Conservation (phyloP, 2,113 vertebrate genomes). For the Morone saxatilis region DNA sequence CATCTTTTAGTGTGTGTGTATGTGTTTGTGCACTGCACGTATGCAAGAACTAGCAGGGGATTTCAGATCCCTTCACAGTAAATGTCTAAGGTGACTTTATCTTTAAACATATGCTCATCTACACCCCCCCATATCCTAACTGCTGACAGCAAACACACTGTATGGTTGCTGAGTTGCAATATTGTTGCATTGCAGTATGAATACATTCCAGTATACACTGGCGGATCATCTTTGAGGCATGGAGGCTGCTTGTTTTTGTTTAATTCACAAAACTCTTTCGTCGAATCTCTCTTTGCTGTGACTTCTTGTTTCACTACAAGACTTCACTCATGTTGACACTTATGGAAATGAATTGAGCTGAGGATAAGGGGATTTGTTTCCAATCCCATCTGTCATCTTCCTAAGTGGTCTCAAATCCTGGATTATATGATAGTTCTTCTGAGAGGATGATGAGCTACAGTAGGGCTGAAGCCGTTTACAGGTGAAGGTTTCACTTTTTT, state of each 20-base stretch:
- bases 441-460: conserved; percentile 60
- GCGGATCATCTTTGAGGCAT: neutral
- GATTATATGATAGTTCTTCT: conserved; percentile 62
- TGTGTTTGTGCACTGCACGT: neutral
- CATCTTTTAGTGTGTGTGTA: neutral
- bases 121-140: conserved; percentile 21
- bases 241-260: neutral
- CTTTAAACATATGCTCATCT: conserved; percentile 29
- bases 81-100: conserved; percentile 55
- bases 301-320: conserved; percentile 28
- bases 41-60: conserved; percentile 16
- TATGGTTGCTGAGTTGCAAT: conserved; percentile 26
- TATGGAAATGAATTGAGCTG: conserved; percentile 78
- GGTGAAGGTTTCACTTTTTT: conserved; percentile 45
- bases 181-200: conserved; percentile 12
- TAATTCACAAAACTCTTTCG: conserved; percentile 38
- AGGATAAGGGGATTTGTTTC: conserved; percentile 78
- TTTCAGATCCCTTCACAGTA: conserved; percentile 43
- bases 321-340: conserved; percentile 67
- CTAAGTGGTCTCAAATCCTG: conserved; percentile 77
- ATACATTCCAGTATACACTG: conserved; percentile 8
- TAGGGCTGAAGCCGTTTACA: conserved; percentile 25
- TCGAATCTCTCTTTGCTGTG: conserved; percentile 40
- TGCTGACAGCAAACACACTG: conserved; percentile 44
- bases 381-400: conserved; percentile 81